A percentile compares a stretch with the other conserved stretches of the same genome.
phyloP scores from a whole-genome alignment of 2,797 vertebrate species.

The Sylvia borin region DNA sequence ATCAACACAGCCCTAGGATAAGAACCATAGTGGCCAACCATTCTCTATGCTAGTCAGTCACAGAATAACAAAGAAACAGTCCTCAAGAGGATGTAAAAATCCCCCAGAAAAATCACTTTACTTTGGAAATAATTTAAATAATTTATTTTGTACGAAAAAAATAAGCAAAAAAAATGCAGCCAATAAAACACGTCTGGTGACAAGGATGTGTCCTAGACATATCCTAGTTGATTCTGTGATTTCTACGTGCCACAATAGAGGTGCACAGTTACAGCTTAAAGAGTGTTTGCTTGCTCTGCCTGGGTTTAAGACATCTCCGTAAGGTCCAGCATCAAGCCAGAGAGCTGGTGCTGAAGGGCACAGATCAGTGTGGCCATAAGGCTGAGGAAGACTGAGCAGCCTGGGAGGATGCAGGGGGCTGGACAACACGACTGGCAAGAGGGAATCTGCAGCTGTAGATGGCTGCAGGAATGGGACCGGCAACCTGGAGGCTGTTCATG shows the following conservation, averaged over 20 bases:
- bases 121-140: slow-evolving; percentile 58
- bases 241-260: neutral
- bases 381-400: neutral
- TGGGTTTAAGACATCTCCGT: neutral
- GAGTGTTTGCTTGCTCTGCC: neutral
- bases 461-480: neutral
- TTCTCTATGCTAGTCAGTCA: neutral
- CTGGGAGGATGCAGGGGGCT: neutral
- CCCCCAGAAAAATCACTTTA: neutral
- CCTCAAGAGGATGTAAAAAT: neutral
- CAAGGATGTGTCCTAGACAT: neutral
- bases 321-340: neutral
- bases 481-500: neutral
- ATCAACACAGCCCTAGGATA: neutral
- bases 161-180: neutral
- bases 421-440: neutral
- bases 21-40: neutral
- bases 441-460: neutral
- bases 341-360: neutral
- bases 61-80: neutral
- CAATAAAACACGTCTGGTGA: neutral
- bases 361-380: neutral
- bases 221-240: neutral
- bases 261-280: neutral
- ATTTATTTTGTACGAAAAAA: slow-evolving; percentile 22